phyloP scores from a whole-genome alignment of 1,140 invertebrate genomes.

The Lamellibrachia luymesi region DNA sequence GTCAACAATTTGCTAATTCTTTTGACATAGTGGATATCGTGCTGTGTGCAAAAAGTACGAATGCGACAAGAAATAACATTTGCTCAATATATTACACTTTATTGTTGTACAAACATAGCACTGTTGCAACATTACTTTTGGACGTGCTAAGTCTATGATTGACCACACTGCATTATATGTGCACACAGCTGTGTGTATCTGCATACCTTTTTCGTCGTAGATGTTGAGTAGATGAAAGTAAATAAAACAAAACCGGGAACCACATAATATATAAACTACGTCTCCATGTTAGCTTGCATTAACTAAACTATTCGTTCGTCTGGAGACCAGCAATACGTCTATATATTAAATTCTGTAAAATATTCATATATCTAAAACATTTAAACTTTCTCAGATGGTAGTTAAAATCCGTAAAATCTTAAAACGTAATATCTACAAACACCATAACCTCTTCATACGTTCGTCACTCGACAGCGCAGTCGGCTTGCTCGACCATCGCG shows the following conservation, averaged over 20 bases:
- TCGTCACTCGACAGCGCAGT: neutral
- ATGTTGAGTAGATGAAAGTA: no score
- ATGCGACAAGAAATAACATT: neutral
- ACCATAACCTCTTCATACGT: neutral
- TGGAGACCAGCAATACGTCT: neutral
- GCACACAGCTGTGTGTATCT: neutral
- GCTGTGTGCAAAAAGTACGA: neutral
- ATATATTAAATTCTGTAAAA: neutral
- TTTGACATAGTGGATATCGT: neutral
- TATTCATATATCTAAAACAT: neutral
- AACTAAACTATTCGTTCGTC: neutral
- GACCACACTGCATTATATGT: neutral
- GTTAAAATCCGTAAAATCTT: neutral
- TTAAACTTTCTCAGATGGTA: neutral
- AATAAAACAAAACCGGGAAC: no score
- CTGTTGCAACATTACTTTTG: neutral
- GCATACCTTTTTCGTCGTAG: neutral
- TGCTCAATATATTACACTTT: neutral
- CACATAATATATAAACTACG: neutral
- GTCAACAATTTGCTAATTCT: neutral
- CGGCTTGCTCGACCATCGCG: neutral
- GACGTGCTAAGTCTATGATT: no score
- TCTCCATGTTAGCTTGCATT: neutral
- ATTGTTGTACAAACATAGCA: neutral
- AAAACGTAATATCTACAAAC: neutral